A percentile compares a stretch with the other conserved stretches of the same genome.
Conservation (phyloP, 2,888 invertebrate species). For the Microctonus hyperodae region DNA sequence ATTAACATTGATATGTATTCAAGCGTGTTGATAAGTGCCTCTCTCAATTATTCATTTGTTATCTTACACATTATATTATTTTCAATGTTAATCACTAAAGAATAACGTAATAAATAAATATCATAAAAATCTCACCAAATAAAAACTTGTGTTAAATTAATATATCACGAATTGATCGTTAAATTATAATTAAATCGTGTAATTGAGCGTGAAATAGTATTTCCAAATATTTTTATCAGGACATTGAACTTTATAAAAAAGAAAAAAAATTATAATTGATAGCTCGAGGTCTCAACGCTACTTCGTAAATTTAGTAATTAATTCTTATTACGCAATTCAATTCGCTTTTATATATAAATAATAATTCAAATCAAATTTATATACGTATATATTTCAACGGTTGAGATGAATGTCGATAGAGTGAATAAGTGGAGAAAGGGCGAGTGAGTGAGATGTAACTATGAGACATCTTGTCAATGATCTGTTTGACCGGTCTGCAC, state of each 20-base stretch:
- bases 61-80: no score
- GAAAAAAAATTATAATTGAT: no score
- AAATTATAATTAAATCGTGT: neutral
- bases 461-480: neutral
- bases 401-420: neutral
- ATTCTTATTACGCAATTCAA: neutral
- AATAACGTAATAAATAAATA: neutral
- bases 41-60: no score
- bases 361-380: neutral
- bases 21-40: no score
- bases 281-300: neutral
- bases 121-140: neutral
- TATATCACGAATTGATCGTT: neutral
- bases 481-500: neutral
- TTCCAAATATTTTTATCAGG: neutral
- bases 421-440: neutral
- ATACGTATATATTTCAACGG: neutral
- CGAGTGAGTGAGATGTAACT: neutral
- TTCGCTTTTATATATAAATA: neutral
- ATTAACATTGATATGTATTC: no score
- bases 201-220: neutral
- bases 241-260: neutral
- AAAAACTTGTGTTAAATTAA: neutral
- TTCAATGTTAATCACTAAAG: neutral
- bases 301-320: neutral